A percentile compares a stretch with the other conserved stretches of the same genome.
Evolutionary conservation across 2,888 invertebrate genomes (phyloP).

Genomic region (Teleogryllus oceanicus): DNA sequence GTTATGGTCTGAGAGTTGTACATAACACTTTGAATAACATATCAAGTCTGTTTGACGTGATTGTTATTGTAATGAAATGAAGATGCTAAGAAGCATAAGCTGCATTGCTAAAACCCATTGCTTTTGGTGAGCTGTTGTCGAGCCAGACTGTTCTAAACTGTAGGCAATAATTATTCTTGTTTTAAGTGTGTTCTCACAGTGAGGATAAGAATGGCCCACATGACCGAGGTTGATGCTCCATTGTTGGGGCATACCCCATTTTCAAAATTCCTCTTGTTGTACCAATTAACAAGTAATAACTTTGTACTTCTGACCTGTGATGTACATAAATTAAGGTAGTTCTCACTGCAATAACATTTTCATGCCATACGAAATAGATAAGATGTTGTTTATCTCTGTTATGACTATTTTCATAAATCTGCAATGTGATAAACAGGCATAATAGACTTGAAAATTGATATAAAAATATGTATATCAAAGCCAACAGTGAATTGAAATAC

Average conservation of each 20-base stretch:
- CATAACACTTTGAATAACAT: not conserved
- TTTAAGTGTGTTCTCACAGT: constrained; percentile 1
- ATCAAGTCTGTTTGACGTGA: constrained; percentile 4
- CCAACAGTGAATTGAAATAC: constrained; percentile 28
- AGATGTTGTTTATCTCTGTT: constrained; percentile 29
- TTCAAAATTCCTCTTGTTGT: constrained; percentile 18
- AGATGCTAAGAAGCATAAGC: not conserved
- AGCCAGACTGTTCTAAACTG: not conserved
- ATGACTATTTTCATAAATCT: constrained; percentile 35
- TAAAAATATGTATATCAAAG: constrained; percentile 27
- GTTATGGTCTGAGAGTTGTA: not conserved
- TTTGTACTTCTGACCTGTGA: constrained; percentile 32
- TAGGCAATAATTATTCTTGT: not conserved
- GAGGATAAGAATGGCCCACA: not conserved
- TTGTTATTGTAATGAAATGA: constrained; percentile 18
- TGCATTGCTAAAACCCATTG: constrained; percentile 1
- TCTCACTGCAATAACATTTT: constrained; percentile 32
- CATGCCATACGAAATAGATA: constrained; percentile 22
- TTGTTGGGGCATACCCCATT: not conserved
- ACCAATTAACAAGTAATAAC: constrained; percentile 20
- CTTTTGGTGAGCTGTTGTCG: not conserved
- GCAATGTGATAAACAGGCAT: constrained; percentile 19
- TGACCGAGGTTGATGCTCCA: constrained; percentile 18
- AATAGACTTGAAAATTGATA: constrained; percentile 20
- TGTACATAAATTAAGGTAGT: constrained; percentile 25